A percentile compares a stretch with the other conserved stretches of the same genome.
Conservation (phyloP, 2,797 vertebrate species). For the Nasua narica region DNA sequence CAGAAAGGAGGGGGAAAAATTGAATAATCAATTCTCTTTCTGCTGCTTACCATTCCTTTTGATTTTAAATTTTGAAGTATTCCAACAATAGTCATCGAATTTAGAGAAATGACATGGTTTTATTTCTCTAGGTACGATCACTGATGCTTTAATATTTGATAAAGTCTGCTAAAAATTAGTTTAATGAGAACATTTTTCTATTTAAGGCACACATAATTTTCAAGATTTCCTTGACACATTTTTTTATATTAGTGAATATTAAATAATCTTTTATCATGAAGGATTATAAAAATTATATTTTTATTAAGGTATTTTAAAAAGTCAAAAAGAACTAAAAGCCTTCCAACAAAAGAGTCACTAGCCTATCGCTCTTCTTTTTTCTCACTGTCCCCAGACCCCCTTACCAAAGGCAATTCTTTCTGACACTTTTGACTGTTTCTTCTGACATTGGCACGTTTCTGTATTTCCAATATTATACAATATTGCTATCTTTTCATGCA, state of each 20-base stretch:
- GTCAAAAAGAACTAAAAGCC: background rate
- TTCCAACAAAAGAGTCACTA: background rate
- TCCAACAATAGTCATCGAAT: background rate
- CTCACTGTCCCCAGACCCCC: background rate
- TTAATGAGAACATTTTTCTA: conserved; percentile 28
- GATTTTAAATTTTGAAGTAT: conserved; percentile 27
- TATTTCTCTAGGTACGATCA: background rate
- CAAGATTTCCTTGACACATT: background rate
- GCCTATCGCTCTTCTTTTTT: background rate
- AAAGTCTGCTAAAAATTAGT: conserved; percentile 59
- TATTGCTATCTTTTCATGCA: background rate
- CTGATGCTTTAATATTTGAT: conserved; percentile 33
- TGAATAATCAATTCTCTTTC: background rate
- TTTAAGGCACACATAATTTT: background rate
- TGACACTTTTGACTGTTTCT: background rate
- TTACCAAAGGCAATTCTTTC: background rate
- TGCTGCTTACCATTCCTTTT: background rate
- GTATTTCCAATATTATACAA: background rate
- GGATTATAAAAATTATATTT: background rate
- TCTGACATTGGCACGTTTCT: background rate
- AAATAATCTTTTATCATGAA: conserved; percentile 9
- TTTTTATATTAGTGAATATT: conserved; percentile 3
- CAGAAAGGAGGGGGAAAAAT: background rate
- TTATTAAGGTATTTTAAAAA: conserved; percentile 11
- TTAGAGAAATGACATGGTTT: background rate